phyloP scores from a whole-genome alignment of 2,888 invertebrate genomes.

The Empis stercorea region DNA sequence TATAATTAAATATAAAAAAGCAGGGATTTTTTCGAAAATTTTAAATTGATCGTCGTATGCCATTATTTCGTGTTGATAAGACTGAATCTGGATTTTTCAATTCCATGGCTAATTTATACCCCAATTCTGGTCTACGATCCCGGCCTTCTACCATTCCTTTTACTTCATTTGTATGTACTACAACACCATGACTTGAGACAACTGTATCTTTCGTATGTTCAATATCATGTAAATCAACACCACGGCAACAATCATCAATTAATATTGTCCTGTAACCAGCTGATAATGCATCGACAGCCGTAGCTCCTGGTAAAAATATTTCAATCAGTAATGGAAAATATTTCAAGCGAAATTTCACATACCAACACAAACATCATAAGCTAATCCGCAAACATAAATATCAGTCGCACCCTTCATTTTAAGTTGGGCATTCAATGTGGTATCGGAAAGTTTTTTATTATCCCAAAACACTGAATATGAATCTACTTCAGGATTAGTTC shows the following conservation, averaged over 20 bases:
- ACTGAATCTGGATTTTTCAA: constrained; percentile 48
- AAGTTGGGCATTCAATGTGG: constrained; percentile 68
- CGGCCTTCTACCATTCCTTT: constrained; percentile 77
- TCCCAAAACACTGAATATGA: constrained; percentile 99
- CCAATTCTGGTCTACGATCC: constrained; percentile 76
- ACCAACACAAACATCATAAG: constrained; percentile 92
- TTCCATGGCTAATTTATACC: constrained; percentile 78
- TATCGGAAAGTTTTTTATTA: constrained; percentile 82
- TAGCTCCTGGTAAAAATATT: constrained; percentile 48
- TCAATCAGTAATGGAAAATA: background rate
- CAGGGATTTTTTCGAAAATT: background rate
- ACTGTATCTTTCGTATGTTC: constrained; percentile 68
- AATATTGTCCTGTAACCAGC: constrained; percentile 82
- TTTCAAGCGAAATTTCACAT: constrained; percentile 19
- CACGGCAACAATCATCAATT: constrained; percentile 82
- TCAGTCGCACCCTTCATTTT: constrained; percentile 72
- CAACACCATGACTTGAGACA: constrained; percentile 61
- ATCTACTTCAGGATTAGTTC: constrained; percentile 88
- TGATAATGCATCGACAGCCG: constrained; percentile 77
- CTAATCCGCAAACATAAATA: constrained; percentile 87
- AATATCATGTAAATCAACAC: constrained; percentile 75
- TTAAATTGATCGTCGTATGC: constrained; percentile 21
- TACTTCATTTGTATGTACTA: constrained; percentile 64
- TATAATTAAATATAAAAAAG: no score
- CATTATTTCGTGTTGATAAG: constrained; percentile 30